These are phyloP conservation scores for Caranx ignobilis DNA, from an alignment of 2,113 vertebrate species.

Conservation along the genomic window DNA sequence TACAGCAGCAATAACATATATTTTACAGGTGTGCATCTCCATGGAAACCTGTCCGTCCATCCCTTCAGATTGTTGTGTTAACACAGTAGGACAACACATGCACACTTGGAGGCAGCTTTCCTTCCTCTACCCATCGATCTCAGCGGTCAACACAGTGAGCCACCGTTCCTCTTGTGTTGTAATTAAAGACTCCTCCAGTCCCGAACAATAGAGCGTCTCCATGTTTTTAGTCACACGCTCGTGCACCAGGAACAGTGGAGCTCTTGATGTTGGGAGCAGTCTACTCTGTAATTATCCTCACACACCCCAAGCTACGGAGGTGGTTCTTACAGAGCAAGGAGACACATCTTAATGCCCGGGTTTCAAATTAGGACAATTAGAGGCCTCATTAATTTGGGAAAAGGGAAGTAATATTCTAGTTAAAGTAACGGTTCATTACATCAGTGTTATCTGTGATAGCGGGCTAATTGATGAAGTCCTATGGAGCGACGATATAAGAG, in stretches of 20 bases:
- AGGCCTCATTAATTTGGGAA: constrained; percentile 80
- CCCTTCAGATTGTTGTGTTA: background rate
- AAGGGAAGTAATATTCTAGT: constrained; percentile 80
- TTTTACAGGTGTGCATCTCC: background rate
- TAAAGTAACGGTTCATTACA: constrained; percentile 79
- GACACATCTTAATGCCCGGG: constrained; percentile 70
- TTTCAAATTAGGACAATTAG: constrained; percentile 83
- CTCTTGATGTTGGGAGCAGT: constrained; percentile 73
- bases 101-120: background rate
- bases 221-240: constrained; percentile 62
- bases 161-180: constrained; percentile 36
- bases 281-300: constrained; percentile 80
- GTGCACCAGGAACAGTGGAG: constrained; percentile 65
- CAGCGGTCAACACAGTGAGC: background rate
- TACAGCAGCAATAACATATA: background rate
- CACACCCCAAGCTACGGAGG: constrained; percentile 77
- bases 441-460: constrained; percentile 63
- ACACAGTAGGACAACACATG: background rate
- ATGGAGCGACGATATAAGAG: constrained; percentile 27
- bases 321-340: constrained; percentile 58
- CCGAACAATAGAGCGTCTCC: constrained; percentile 68
- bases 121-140: background rate
- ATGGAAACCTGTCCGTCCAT: background rate
- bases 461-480: constrained; percentile 69
- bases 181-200: constrained; percentile 77